Evolutionary conservation across 2,797 vertebrate species (phyloP).

Genomic region (Sebastiscus albofasciatus): DNA sequence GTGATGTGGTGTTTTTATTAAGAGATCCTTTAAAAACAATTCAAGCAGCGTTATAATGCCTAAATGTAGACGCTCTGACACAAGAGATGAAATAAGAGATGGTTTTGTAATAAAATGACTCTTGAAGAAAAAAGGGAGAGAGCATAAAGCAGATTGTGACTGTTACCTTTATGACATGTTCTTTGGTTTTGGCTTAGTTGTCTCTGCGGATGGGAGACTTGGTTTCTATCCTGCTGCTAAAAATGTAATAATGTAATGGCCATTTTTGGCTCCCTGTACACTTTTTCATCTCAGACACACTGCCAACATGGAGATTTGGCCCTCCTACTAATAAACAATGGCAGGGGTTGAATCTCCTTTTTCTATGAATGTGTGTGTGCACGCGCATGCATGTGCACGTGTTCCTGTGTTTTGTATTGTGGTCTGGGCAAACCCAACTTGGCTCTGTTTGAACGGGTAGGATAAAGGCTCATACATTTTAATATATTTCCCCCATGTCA

Average conservation of each 20-base stretch:
- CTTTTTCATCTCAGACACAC: conserved; percentile 46
- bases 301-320: conserved; percentile 57
- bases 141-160: not conserved
- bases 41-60: not conserved
- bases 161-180: conserved; percentile 5
- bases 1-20: conserved; percentile 33
- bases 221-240: conserved; percentile 50
- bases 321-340: conserved; percentile 65
- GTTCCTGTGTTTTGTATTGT: conserved; percentile 27
- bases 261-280: conserved; percentile 41
- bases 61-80: not conserved
- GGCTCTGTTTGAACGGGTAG: conserved; percentile 68
- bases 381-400: conserved; percentile 1
- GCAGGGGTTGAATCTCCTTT: conserved; percentile 32
- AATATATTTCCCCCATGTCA: conserved; percentile 74
- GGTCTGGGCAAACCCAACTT: conserved; percentile 59
- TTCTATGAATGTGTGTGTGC: conserved; percentile 2
- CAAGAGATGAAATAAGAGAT: not conserved
- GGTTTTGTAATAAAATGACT: conserved; percentile 1
- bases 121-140: not conserved
- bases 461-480: conserved; percentile 78
- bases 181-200: conserved; percentile 34
- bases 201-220: conserved; percentile 25
- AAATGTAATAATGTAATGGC: conserved; percentile 61
- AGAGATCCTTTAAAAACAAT: conserved; percentile 9